Percentiles rank a stretch among this genome's conserved stretches.
Conservation (phyloP, 2,888 invertebrate genomes). For the Entomobrya proxima region DNA sequence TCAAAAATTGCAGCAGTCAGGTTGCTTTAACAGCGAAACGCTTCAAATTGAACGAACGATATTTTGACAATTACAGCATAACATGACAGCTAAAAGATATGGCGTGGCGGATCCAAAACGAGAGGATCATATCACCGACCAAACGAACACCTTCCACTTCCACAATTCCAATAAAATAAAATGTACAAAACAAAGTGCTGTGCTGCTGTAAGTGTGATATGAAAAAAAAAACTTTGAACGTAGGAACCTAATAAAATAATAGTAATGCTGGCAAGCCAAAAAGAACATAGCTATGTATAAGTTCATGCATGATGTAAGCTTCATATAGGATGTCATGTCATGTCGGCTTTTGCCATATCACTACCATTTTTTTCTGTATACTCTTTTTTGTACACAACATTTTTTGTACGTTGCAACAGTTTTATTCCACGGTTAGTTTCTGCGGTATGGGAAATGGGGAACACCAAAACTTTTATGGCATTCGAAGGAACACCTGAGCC, state of each 20-base stretch:
- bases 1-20: conserved; percentile 4
- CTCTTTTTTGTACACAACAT: no score
- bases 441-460: not conserved
- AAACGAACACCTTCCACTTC: not conserved
- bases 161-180: not conserved
- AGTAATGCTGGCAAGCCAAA: no score
- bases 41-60: conserved; percentile 48
- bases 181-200: not conserved
- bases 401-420: no score
- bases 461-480: conserved; percentile 35
- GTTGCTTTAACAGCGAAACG: conserved; percentile 15
- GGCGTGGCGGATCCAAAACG: not conserved
- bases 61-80: conserved; percentile 41
- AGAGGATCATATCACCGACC: not conserved
- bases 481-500: conserved; percentile 40
- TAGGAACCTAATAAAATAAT: no score
- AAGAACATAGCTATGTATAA: no score
- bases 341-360: no score
- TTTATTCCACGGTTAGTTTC: no score
- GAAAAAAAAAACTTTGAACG: no score
- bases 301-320: no score
- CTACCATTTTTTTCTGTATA: no score
- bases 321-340: no score
- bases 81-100: conserved; percentile 36
- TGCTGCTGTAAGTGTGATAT: no score